Percentiles rank a stretch among this genome's conserved stretches.
These are phyloP conservation scores for Lichenostomus cassidix DNA, from an alignment of 2,113 vertebrate species.

Conservation along the genomic window DNA sequence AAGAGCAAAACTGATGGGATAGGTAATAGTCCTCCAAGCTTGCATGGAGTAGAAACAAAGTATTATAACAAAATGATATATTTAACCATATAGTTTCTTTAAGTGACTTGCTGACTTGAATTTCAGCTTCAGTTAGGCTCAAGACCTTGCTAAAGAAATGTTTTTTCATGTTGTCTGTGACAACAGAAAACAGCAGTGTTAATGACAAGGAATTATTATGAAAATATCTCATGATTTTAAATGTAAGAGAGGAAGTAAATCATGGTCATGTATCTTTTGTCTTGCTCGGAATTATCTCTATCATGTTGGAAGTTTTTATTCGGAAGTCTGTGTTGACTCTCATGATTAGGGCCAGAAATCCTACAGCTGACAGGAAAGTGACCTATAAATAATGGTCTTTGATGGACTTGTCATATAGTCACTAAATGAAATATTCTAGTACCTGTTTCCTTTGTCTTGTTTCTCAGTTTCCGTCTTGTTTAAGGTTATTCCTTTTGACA, in stretches of 20 bases:
- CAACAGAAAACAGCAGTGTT: slow-evolving; percentile 18
- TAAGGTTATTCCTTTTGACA: slow-evolving; percentile 66
- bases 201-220: slow-evolving; percentile 59
- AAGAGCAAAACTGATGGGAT: neutral
- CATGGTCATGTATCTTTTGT: slow-evolving; percentile 54
- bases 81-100: slow-evolving; percentile 7
- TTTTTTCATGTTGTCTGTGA: slow-evolving; percentile 4
- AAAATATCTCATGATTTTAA: slow-evolving; percentile 67
- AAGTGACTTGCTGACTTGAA: slow-evolving; percentile 41
- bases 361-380: slow-evolving; percentile 78
- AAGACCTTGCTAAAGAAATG: slow-evolving; percentile 31
- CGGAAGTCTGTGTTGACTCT: slow-evolving; percentile 79
- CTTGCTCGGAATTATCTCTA: slow-evolving; percentile 64
- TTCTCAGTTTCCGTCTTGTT: slow-evolving; percentile 67
- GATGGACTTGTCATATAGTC: slow-evolving; percentile 73
- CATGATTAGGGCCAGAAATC: slow-evolving; percentile 73
- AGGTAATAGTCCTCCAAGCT: neutral
- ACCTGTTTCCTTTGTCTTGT: slow-evolving; percentile 72
- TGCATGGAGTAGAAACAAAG: neutral
- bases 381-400: slow-evolving; percentile 75
- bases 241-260: slow-evolving; percentile 67
- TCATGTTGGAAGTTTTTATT: slow-evolving; percentile 77
- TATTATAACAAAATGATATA: neutral
- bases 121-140: slow-evolving; percentile 11
- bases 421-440: slow-evolving; percentile 76